Percentiles rank a stretch among this genome's conserved stretches.
Conservation (phyloP, 2,113 vertebrate genomes). For the Cnemophilus loriae region DNA sequence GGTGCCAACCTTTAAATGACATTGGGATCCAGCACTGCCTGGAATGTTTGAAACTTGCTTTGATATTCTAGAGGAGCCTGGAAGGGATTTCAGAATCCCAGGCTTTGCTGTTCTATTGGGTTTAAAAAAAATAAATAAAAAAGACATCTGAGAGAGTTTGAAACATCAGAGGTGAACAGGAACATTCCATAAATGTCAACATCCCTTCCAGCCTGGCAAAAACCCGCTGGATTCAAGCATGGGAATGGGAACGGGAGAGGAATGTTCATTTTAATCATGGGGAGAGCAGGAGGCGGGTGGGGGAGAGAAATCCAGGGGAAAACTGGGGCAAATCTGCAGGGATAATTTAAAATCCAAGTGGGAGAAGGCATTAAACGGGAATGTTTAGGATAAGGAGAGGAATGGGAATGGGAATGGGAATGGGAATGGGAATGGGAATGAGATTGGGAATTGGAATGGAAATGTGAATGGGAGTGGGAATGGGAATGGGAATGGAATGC, state of each 20-base stretch:
- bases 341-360: background rate
- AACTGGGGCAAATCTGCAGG: background rate
- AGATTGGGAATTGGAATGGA: background rate
- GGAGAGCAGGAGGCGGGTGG: background rate
- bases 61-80: background rate
- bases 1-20: constrained; percentile 40
- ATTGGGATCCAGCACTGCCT: background rate
- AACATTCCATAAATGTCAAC: background rate
- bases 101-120: background rate
- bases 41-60: background rate
- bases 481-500: background rate
- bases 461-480: background rate
- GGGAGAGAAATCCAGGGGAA: background rate
- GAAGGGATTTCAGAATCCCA: background rate
- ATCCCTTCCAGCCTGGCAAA: background rate
- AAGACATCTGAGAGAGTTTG: background rate
- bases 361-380: background rate
- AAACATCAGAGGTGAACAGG: background rate
- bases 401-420: background rate
- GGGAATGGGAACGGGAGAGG: background rate
- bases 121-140: no score
- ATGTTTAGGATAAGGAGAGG: background rate
- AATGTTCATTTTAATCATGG: background rate
- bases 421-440: background rate
- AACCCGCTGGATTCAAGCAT: rapidly evolving